Evolutionary conservation across 1,140 invertebrate species (phyloP).

Genomic region (Drosophila suzukii): DNA sequence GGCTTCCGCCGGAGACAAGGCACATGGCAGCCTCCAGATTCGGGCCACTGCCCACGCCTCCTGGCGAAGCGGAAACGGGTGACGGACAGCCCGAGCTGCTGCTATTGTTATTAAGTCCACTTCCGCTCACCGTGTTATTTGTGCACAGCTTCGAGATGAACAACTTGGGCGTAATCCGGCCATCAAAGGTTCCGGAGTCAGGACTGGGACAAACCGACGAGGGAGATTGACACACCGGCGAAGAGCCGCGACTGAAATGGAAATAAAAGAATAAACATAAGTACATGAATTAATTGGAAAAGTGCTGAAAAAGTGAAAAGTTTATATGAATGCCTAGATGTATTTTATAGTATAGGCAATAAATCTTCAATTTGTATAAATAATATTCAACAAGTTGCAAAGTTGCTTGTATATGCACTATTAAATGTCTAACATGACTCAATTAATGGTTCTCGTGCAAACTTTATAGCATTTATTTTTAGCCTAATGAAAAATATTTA

Average conservation of each 20-base stretch:
- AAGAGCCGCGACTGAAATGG: constrained; percentile 85
- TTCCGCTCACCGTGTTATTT: constrained; percentile 57
- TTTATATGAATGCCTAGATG: background rate
- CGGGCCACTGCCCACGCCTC: constrained; percentile 33
- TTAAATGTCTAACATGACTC: constrained; percentile 9
- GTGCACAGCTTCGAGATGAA: constrained; percentile 81
- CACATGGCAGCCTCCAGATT: constrained; percentile 62
- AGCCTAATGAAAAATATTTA: constrained; percentile 5
- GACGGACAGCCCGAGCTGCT: constrained; percentile 78
- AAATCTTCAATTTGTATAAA: background rate
- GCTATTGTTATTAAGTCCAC: constrained; percentile 55
- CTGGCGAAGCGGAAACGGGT: constrained; percentile 67
- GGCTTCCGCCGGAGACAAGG: constrained; percentile 54
- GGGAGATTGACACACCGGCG: constrained; percentile 85
- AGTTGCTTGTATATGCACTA: background rate
- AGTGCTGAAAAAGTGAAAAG: background rate
- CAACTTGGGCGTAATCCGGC: constrained; percentile 77
- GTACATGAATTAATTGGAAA: background rate
- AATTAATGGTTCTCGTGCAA: constrained; percentile 14
- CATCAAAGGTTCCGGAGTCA: constrained; percentile 80
- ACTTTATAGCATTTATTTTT: constrained; percentile 20
- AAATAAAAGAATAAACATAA: constrained; percentile 34
- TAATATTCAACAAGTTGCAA: background rate
- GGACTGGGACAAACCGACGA: constrained; percentile 81
- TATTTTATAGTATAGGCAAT: background rate